Base-by-base conservation (phyloP, 2,888 invertebrate genomes). In the Pachymerium ferrugineum region DNA sequence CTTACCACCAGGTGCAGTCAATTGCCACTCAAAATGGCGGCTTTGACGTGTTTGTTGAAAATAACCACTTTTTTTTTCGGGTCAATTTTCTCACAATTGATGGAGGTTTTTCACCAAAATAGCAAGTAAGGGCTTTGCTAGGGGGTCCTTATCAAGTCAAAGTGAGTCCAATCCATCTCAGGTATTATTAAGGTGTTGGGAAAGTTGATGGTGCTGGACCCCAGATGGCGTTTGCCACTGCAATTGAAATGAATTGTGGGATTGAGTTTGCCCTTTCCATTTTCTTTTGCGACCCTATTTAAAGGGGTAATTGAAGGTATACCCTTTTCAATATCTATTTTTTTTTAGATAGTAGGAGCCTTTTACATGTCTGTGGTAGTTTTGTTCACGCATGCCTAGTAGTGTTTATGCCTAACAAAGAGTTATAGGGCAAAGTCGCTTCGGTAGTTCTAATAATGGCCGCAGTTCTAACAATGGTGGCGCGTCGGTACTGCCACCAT, bases 181-280 rank as follows among this genome's bases (percentile, higher is more conserved):
- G 54, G 54, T 54, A 54, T 54, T 54, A 54, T 54, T 54, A 54
- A 54, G 54, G 54, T 54, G 54, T 54, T 54, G 54, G 54, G 54
- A 12, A 54, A 54, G 54, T 54, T 54, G 54, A 54, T 54, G 54
- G 54, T 54, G 54, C 25, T 54, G 54, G 54, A 54, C 54, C 47
- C 54, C 54, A 54, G 54, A 54, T 54, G 54, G 54, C 54, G 54
- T 54, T 54, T 14, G 54, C 54, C n/a, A 54, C 54, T 54, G 54
- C 54, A 54, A 54, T 54, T 54, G 54, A 54, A 54, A 54, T 54
- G 54, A 54, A 54, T 54, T 54, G 54, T 54, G 54, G 54, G 54
- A 54, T 54, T 54, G 54, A 19, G 54, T 54, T 54, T 54, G 54
- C 25, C 14, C 54, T 22, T 54, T 54, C 54, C 25, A 54, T 54